Evolutionary conservation across 2,888 invertebrate genomes (phyloP), one percentile per base, ranked within the genome.

Genomic region (Margaritifera margaritifera): DNA sequence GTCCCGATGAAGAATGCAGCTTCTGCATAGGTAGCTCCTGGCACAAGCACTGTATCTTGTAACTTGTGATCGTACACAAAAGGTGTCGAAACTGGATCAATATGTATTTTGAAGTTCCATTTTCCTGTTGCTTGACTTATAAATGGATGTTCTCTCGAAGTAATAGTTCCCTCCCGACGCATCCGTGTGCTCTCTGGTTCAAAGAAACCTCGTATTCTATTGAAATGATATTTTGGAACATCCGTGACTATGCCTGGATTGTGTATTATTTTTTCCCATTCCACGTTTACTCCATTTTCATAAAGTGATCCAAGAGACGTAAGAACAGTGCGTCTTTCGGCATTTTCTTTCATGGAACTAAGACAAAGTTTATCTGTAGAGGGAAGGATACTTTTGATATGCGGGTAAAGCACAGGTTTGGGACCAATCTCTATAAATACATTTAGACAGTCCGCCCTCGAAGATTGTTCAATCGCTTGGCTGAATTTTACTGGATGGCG

Each of bases 391-490:
- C 79, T 77, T 18, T 51, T 58, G 6, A 79, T 52, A 63, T 82
- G 78, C 5, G 79, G 70, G n/a, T 72, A 57, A 24, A 83, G 61
- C 11, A 82, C 83, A 19, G 84, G 83, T 57, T 69, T 77, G 31
- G 84, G 85, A 15, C 85, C 84, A 27, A 86, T 80, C 68, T 86
- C 86, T 11, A 86, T 53, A 69, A 80, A 78, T 8, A 85, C 60
- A 62, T 77, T 81, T n/a, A 61, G 65, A 2, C 59, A 64, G 4
- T 62, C 67, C 27, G 61, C 57, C 0, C 68, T 52, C 3, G 66
- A 62, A 8, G 77, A 64, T 50, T 70, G 56, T 61, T 66, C 22
- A 11, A 84, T 69, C 2, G 78, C 79, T 53, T 80, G 68, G 53
- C 69, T 66, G 58, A 86, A 83, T 1, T 62, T 54, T 0, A 85